Percentiles rank a stretch among this genome's conserved stretches.
phyloP scores from a whole-genome alignment of 2,113 vertebrate genomes.

The Austrofundulus limnaeus region DNA sequence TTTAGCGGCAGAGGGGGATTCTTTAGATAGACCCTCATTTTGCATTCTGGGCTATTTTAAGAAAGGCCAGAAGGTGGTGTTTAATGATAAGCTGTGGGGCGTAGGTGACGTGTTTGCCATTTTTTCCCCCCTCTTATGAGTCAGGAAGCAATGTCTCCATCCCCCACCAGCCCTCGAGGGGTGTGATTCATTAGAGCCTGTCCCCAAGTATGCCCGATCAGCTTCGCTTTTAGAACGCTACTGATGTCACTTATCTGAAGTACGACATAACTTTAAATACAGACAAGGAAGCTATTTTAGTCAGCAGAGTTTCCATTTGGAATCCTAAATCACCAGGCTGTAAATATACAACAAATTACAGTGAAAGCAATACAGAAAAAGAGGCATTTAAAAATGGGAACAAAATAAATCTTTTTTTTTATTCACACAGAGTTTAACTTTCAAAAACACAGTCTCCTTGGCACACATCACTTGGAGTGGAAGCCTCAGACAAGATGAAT shows the following conservation, averaged over 20 bases:
- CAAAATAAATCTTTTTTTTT: not conserved
- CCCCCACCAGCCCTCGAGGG: slow-evolving; percentile 24
- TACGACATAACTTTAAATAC: slow-evolving; percentile 29
- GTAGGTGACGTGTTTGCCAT: slow-evolving; percentile 61
- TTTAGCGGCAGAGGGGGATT: slow-evolving; percentile 47
- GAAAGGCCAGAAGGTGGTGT: slow-evolving; percentile 54
- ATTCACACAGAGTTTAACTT: slow-evolving; percentile 26
- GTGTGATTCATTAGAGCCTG: slow-evolving; percentile 50
- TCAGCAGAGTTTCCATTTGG: slow-evolving; percentile 46
- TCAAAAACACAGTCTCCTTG: slow-evolving; percentile 28
- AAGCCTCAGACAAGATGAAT: slow-evolving; percentile 72
- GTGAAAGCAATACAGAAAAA: not conserved
- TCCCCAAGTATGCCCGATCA: slow-evolving; percentile 56
- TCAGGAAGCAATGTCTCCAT: slow-evolving; percentile 42
- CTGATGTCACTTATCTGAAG: slow-evolving; percentile 51
- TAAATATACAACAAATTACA: not conserved
- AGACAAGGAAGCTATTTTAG: slow-evolving; percentile 48
- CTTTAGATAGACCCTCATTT: slow-evolving; percentile 52
- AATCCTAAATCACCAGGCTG: slow-evolving; percentile 7
- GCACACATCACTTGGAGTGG: slow-evolving; percentile 22
- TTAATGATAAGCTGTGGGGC: slow-evolving; percentile 68
- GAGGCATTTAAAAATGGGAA: not conserved
- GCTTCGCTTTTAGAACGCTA: slow-evolving; percentile 20
- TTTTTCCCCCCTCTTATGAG: slow-evolving; percentile 58
- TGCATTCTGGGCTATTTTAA: slow-evolving; percentile 70